Conservation (phyloP, 2,888 invertebrate species). For the Allophyes oxyacanthae region DNA sequence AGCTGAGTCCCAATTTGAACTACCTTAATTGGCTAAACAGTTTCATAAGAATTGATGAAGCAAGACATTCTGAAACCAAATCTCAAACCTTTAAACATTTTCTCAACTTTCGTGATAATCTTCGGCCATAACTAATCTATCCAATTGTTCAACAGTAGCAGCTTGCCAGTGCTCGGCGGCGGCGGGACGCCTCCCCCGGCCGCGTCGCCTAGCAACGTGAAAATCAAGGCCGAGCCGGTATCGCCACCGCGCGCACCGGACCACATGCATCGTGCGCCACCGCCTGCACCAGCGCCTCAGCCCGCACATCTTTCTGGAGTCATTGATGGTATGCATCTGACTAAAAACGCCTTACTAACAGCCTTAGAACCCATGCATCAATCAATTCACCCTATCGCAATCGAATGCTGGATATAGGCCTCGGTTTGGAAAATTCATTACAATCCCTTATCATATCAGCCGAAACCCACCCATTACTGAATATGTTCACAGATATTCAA, state of each 20-base stretch:
- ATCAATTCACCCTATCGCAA: background rate
- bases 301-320: conserved; percentile 84
- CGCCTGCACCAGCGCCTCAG: conserved; percentile 81
- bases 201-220: conserved; percentile 94
- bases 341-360: conserved; percentile 3
- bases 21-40: background rate
- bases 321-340: conserved; percentile 77
- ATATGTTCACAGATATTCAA: too few species aligned
- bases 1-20: too few species aligned
- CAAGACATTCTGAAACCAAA: too few species aligned
- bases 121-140: conserved; percentile 16
- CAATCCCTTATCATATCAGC: too few species aligned
- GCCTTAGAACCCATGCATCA: too few species aligned
- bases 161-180: conserved; percentile 94
- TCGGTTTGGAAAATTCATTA: too few species aligned
- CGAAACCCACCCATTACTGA: too few species aligned
- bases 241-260: conserved; percentile 96
- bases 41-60: background rate
- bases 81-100: background rate
- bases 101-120: background rate
- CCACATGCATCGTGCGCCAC: conserved; percentile 89
- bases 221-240: conserved; percentile 98
- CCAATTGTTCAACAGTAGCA: conserved; percentile 76
- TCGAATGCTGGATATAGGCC: background rate
- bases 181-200: conserved; percentile 91